These are phyloP conservation scores for Trichogramma evanescens DNA, from an alignment of 2,888 invertebrate species.

Conservation along the genomic window DNA sequence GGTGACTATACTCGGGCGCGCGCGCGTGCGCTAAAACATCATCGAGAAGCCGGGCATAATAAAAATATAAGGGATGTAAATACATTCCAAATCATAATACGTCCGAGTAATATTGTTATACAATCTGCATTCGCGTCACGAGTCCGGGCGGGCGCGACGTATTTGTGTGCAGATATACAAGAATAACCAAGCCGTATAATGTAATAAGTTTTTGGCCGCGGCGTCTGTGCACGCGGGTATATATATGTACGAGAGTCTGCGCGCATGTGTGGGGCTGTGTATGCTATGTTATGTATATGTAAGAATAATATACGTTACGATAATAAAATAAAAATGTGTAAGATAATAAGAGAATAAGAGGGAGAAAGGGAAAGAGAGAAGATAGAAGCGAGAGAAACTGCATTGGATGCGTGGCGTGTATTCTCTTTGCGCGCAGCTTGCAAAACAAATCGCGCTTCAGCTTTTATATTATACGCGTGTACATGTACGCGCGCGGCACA, in stretches of 20 bases:
- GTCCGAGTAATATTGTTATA: background rate
- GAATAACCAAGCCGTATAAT: too few relatives aligned
- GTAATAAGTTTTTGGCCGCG: too few relatives aligned
- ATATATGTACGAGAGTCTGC: too few relatives aligned
- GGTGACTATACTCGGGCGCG: too few relatives aligned
- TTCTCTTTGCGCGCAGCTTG: conserved; percentile 7
- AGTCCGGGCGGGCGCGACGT: too few relatives aligned
- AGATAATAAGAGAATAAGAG: background rate
- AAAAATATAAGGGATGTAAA: conserved; percentile 8
- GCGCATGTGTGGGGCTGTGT: background rate
- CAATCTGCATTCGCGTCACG: too few relatives aligned
- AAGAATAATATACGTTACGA: background rate
- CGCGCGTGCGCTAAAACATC: too few relatives aligned
- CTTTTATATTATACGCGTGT: conserved; percentile 15
- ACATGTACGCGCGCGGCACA: background rate
- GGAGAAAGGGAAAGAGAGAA: background rate
- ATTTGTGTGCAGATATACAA: too few relatives aligned
- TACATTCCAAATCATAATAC: background rate
- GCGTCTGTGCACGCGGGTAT: too few relatives aligned
- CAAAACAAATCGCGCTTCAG: conserved; percentile 20
- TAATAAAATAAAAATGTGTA: conserved; percentile 16
- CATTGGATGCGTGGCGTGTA: background rate
- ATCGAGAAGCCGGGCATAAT: background rate
- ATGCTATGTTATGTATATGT: too few relatives aligned
- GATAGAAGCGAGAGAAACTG: conserved; percentile 5